Base-by-base conservation (phyloP, 2,888 invertebrate genomes). In the Epinotia bilunana region DNA sequence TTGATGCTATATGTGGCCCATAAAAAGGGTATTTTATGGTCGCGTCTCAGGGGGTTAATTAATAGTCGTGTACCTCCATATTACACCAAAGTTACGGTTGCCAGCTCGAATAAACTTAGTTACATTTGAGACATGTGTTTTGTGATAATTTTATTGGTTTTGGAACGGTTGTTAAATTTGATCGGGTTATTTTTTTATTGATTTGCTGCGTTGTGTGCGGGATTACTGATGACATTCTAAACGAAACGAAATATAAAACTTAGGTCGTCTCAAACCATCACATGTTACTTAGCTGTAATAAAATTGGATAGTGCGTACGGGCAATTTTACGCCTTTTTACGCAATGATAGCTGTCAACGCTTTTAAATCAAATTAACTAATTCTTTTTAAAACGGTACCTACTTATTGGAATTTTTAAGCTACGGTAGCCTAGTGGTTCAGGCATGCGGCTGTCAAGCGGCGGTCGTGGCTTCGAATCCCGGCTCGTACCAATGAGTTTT, bases 81-180 rank as follows among this genome's bases (percentile, higher is more conserved):
- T 89, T 88, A 89, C 88, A 88, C 80, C 78, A 80, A 86, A 92
- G 82, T 90, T 91, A 92, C 87, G 87, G 81, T 80, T 81, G 63
- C 46, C 76, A 58, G 72, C 77, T 79, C 80, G 84, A 86, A 90
- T 91, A 92, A 91, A 92, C 86, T 84, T 83, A 78, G 80, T 76
- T 83, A 85, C 87, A 88, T 85, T 84, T 81, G 77, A 78, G 85
- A 91, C 92, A 91, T 87, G 86, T 92, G 91, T 92, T 91, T 83
- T 82, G 77, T 82, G 86, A 85, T 89, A 86, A 89, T 90, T 87
- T 89, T 89, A 88, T 89, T 85, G 85, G 67, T 65, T 74, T 74
- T 71, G 53, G 60, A 76, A 83, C 85, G 84, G 78, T 78, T 85
- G 84, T 87, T 87, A 90, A 88, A 90, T 89, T 82, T 86, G 71